phyloP scores from a whole-genome alignment of 2,113 vertebrate genomes.

The Poecilia latipinna region DNA sequence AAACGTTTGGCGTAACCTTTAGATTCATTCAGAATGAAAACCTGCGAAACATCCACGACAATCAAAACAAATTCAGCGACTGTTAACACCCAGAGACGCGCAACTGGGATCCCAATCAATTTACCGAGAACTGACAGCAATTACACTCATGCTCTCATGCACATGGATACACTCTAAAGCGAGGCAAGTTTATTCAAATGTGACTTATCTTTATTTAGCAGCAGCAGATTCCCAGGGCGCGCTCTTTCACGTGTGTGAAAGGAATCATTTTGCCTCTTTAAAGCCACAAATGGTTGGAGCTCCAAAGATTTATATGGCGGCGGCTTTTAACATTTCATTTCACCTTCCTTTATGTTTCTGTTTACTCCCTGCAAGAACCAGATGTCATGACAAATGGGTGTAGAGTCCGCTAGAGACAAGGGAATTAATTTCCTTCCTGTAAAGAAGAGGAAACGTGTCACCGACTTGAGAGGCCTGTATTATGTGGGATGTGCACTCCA shows the following conservation, averaged over 20 bases:
- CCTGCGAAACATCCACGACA: conserved; percentile 10
- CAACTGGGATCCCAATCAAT: conserved; percentile 54
- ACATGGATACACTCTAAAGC: conserved; percentile 58
- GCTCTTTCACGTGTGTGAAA: conserved; percentile 61
- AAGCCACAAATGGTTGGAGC: conserved; percentile 40
- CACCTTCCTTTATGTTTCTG: conserved; percentile 4
- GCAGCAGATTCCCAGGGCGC: conserved; percentile 37
- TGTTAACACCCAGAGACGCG: conserved; percentile 24
- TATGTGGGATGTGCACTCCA: neutral
- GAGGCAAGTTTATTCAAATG: conserved; percentile 66
- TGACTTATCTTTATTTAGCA: conserved; percentile 66
- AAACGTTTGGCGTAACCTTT: no score
- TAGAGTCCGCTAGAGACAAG: conserved; percentile 27
- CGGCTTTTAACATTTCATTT: conserved; percentile 31
- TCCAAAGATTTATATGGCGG: conserved; percentile 34
- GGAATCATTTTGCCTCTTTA: conserved; percentile 56
- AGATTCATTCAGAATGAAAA: conserved; percentile 2
- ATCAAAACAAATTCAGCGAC: conserved; percentile 36
- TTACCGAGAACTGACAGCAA: conserved; percentile 58
- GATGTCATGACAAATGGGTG: conserved; percentile 40
- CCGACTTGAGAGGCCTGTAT: conserved; percentile 1
- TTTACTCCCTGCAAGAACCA: conserved; percentile 43
- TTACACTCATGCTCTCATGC: conserved; percentile 58
- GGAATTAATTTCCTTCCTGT: conserved; percentile 45
- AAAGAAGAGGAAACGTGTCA: conserved; percentile 29